Evolutionary conservation across 2,797 vertebrate species (phyloP).

Genomic region (Etheostoma nigrum): DNA sequence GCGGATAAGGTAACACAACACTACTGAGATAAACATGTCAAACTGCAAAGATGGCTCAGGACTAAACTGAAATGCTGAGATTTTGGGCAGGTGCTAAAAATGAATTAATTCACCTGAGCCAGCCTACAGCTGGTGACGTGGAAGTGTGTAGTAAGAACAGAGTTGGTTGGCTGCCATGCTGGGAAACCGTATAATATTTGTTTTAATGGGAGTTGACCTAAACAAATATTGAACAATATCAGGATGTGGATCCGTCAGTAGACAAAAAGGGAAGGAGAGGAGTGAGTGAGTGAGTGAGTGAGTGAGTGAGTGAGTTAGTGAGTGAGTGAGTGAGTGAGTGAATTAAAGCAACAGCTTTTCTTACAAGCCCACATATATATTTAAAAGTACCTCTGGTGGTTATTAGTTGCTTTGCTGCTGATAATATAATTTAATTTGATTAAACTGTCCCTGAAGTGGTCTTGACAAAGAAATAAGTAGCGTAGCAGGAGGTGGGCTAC

Average conservation of each 20-base stretch:
- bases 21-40: not conserved
- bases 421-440: not conserved
- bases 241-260: conserved; percentile 12
- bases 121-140: not conserved
- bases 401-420: no score
- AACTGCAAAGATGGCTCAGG: not conserved
- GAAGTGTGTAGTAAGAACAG: not conserved
- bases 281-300: no score
- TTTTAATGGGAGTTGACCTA: conserved; percentile 3
- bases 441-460: conserved; percentile 5
- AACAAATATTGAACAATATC: conserved; percentile 35
- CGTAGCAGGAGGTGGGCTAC: not conserved
- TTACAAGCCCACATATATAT: not conserved
- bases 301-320: no score
- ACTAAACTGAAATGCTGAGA: not conserved
- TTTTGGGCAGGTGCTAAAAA: no score
- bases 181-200: not conserved
- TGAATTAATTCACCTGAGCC: not conserved
- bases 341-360: not conserved
- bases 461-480: not conserved
- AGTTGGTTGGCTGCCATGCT: accelerated
- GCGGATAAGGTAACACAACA: not conserved
- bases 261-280: accelerated
- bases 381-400: not conserved
- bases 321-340: not conserved